Evolutionary conservation across 2,888 invertebrate genomes (phyloP), one percentile per base, ranked within the genome.

Genomic region (Hypselothyrea guttata): DNA sequence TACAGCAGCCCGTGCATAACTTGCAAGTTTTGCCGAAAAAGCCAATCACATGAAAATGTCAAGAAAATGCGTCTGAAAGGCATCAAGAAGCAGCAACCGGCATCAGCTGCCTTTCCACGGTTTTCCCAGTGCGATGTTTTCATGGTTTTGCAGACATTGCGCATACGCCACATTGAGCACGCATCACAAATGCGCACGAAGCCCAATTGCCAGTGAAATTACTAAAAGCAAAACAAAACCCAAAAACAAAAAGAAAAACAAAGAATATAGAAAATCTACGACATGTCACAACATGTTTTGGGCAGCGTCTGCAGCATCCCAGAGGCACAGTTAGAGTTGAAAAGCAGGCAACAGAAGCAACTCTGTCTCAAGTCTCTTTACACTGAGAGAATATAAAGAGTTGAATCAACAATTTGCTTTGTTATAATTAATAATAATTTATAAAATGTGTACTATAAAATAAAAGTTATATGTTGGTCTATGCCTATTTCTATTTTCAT

Each of bases 121-220:
- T 11, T 38, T 41, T 52, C 5, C 8, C 30, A 46, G 28, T 65
- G 46, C 44, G 40, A n/a, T 49, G 42, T 54, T 71, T 68, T 65
- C 35, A 49, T 44, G 46, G 59, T 18, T 48, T 47, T 59, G 37
- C 56, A 54, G 69, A 66, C 67, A 83, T 79, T 76, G 74, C 74
- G 81, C 66, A 79, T 83, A 75, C 84, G 79, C 81, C 67, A 67
- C 71, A 74, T 76, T 75, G 76, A 64, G 53, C 79, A 82, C 58
- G 35, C 35, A 49, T 47, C 61, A 45, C 52, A 38, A 35, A 28
- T 53, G 38, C 38, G 11, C 2, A 22, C 22, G 3, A 47, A 62
- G 52, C 33, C 59, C 64, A 82, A 83, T 72, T 68, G 84, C 54
- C 67, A 68, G 79, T 64, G 57, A 72, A 78, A 78, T 72, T 58